Base-by-base conservation (phyloP, 2,888 invertebrate species). In the Noctuana brunneofusca region DNA sequence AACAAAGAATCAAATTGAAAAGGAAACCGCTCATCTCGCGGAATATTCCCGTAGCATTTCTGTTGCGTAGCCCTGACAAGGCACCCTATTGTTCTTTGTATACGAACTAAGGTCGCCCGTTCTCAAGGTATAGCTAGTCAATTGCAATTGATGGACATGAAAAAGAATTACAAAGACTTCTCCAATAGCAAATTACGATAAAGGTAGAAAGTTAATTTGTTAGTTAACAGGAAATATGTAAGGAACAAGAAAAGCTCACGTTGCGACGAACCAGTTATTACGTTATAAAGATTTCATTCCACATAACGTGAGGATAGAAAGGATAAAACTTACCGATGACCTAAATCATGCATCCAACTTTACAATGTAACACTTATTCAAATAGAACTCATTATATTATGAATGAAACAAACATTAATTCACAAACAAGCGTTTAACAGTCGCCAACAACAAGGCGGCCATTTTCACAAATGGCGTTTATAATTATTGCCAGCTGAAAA, bases 361-460 rank as follows among this genome's bases (percentile, higher is more conserved):
- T 70, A 73, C 75, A 69, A 74, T 76, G 76, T 70, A 72, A 73
- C 69, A 76, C 75, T 76, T 73, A 73, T 71, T 72, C 66, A 73
- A 73, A 68, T 68, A 78, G 69, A 83, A 81, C 79, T 76, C 84
- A 85, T 86, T 83, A 71, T 82, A 80, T 75, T 80, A 66, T 66
- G 64, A 81, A 80, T 77, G 83, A 85, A 87, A 88, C 81, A 86
- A 88, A 87, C 82, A 86, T 76, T 87, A 84, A 83, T 81, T 81
- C 72, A 77, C 69, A 87, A 87, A 89, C 89, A 88, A 89, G 87
- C 85, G 83, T 85, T 82, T 84, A 84, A 84, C 87, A 88, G 81
- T 89, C 86, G 80, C 89, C 84, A 91, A 87, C 88, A 90, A 91
- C 90, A 92, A 86, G 87, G 85, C 84, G 86, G 89, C 90, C 90